Percentiles rank a stretch among this genome's conserved stretches.
Evolutionary conservation across 2,113 vertebrate species (phyloP).

Genomic region (Sebastes schlegelii): DNA sequence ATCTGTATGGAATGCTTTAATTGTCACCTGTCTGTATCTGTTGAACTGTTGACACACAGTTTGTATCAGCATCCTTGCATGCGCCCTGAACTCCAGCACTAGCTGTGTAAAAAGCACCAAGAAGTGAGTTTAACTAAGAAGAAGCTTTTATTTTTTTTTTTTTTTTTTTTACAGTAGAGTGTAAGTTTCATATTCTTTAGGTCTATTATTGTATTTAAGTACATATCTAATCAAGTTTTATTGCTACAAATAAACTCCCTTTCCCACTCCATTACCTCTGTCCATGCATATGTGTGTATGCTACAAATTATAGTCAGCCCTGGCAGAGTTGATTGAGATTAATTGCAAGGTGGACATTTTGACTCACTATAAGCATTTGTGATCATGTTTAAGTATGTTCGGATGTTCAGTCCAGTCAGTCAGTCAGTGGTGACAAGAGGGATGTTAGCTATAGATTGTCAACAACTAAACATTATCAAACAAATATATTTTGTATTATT

Average conservation of each 20-base stretch:
- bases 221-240: background rate
- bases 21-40: too few species aligned
- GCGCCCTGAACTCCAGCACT: background rate
- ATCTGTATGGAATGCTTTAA: too few species aligned
- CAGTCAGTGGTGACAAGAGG: background rate
- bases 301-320: background rate
- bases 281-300: background rate
- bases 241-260: background rate
- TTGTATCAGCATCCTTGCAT: too few species aligned
- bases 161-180: background rate
- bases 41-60: too few species aligned
- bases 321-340: background rate
- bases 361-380: background rate
- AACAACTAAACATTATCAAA: background rate
- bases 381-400: background rate
- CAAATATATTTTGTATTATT: background rate
- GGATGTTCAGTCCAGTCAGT: background rate
- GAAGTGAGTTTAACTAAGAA: background rate
- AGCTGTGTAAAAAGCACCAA: background rate
- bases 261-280: background rate
- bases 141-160: background rate
- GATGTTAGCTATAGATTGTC: background rate
- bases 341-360: background rate
- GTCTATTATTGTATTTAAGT: background rate
- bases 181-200: background rate